Base-by-base conservation (phyloP, 2,888 invertebrate species). In the Linnaemya tessellans region DNA sequence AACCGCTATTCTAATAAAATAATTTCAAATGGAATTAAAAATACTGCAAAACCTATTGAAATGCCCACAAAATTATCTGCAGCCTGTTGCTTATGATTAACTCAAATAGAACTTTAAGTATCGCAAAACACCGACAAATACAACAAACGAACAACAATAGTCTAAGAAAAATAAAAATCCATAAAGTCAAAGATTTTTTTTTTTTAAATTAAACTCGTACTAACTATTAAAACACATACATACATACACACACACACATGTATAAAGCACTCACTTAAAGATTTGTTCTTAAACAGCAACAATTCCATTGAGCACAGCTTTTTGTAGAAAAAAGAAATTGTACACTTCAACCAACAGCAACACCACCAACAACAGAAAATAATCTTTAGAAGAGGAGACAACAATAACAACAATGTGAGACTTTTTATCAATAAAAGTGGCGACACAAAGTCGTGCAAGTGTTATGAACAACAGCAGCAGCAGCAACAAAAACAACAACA, bases 371-470 rank as follows among this genome's bases (percentile, higher is more conserved):
- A 46, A 30, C 2, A 30, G 3, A 30, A 30, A 30, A 46, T 51
- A 56, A 56, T 25, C 56, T 56, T 35, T 30, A 15, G 22, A 67
- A 58, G 58, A 58, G 11, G 56, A 67, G 65, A 58, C 67, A 20
- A 43, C 20, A 75, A 54, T n/a, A 67, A 56, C 75, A 68, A 77
- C 67, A 77, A 68, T 49, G 49, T 49, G 49, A 9, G 46, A 67
- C 10, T 64, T 81, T 41, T 78, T 81, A 84, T 81, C 84, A 84
- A 78, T 81, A 78, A 81, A 81, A 78, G 38, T 81, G 84, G 84
- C 84, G 84, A 74, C 84, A 62, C 13, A 67, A 67, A 74, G 84
- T 84, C 84, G 80, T 65, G 51, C 84, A 77, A 80, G 75, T 84
- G 71, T 62, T 80, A 70, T 46, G 38, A 73, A 22, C 15, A 58